These are phyloP conservation scores for Oreochromis aureus DNA, from an alignment of 2,113 vertebrate species.

Conservation along the genomic window DNA sequence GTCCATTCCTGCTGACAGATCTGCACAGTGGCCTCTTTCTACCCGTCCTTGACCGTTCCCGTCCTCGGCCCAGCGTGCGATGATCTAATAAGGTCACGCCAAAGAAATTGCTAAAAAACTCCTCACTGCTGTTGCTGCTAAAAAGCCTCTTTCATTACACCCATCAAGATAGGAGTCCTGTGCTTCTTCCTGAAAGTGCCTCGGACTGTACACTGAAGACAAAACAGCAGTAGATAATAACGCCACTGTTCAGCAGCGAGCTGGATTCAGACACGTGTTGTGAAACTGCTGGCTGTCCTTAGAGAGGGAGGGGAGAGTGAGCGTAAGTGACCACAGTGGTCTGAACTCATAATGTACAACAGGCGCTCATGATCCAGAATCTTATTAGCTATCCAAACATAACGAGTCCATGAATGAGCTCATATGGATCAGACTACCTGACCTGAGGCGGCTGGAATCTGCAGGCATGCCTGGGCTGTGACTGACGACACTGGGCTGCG, in stretches of 20 bases:
- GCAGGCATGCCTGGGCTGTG: background rate
- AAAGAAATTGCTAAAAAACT: conserved; percentile 57
- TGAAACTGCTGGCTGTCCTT: conserved; percentile 43
- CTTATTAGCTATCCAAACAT: conserved; percentile 35
- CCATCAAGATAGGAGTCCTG: conserved; percentile 20
- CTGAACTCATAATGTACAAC: conserved; percentile 14
- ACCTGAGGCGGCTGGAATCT: conserved; percentile 4
- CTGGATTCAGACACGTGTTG: background rate
- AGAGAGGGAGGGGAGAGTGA: background rate
- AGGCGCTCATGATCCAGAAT: background rate
- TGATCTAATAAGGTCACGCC: conserved; percentile 65
- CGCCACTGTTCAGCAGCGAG: conserved; percentile 32
- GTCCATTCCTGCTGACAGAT: conserved; percentile 30
- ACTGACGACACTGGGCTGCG: conserved; percentile 11
- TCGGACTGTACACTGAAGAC: background rate
- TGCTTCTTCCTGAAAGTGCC: background rate
- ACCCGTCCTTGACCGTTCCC: conserved; percentile 35
- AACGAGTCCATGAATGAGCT: conserved; percentile 8
- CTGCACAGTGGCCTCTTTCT: conserved; percentile 67
- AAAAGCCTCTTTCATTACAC: conserved; percentile 64
- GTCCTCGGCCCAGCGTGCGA: conserved; percentile 5
- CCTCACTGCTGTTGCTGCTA: conserved; percentile 10
- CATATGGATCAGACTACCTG: conserved; percentile 10
- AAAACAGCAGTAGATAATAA: conserved; percentile 41
- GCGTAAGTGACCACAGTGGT: background rate